Base-by-base conservation (phyloP, 2,113 vertebrate species). In the Syngnathus typhle region DNA sequence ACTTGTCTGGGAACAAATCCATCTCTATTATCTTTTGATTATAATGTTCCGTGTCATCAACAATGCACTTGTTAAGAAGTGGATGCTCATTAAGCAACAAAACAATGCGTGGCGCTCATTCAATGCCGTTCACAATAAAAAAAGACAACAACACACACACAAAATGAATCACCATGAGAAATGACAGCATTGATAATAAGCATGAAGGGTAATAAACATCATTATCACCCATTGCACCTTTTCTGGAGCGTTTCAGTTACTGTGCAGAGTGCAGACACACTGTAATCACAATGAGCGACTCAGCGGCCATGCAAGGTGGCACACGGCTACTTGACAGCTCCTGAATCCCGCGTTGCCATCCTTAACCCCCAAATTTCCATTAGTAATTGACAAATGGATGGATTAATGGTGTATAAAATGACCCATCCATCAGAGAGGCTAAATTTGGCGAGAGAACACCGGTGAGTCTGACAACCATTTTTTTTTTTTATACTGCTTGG, bases 391-490 rank as follows among this genome's bases (percentile, higher is more conserved):
- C 85, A 88, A 81, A 86, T 78, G 73, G 76, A 83, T 82, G 75
- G 77, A 88, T 88, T 87, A 88, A 89, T 87, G 81, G 76, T 80
- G 83, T 85, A 87, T 86, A 85, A 86, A 88, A 87, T 80, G 72
- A 80, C 18, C 70, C 77, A 84, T 89, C 83, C 80, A 89, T 89
- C 83, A 86, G 37, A 13, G 65, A 60, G 61, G 72, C 74, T 81
- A 80, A 80, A 78, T 56, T 56, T 81, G 68, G 67, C 77, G 71
- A 87, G 71, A 74, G 77, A 76, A 78, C 64, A 74, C 16, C 37
- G 56, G 44, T 56, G 70, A 69, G 72, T 71, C 69, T 77, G 75
- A 75, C 68, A 52, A 38, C 70, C 27, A 72, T 78, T 73, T 32
- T 56, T 21, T n/a, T 52, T 52, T 54, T 52, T 54, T 73, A 72